Conservation (phyloP, 2,797 vertebrate genomes). For the Hydrophis major region DNA sequence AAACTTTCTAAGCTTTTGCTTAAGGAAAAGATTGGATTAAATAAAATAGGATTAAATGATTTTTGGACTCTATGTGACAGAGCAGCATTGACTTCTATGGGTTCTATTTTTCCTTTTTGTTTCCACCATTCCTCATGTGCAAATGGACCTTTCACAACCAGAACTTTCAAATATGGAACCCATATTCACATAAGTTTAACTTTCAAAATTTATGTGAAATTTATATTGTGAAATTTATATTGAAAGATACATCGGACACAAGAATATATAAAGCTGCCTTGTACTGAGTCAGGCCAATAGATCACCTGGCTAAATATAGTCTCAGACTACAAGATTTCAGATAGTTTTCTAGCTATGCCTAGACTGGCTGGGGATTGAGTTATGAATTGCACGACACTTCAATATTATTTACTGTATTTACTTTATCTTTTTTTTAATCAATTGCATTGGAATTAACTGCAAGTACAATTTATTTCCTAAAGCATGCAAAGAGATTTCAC, state of each 20-base stretch:
- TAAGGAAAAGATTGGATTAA: not conserved
- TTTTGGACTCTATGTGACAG: not conserved
- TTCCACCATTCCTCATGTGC: not conserved
- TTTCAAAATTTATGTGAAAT: not conserved
- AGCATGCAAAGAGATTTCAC: not conserved
- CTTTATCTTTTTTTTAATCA: not conserved
- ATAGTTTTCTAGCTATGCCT: not conserved
- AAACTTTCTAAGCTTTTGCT: not conserved
- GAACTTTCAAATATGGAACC: not conserved
- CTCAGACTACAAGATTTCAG: not conserved
- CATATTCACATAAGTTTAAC: not conserved
- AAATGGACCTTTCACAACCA: not conserved
- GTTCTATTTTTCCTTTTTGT: not conserved
- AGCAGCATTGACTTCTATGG: not conserved
- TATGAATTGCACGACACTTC: not conserved
- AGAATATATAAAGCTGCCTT: not conserved
- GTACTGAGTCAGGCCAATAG: not conserved
- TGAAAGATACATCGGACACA: not conserved
- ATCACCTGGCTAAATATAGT: not conserved
- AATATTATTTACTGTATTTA: not conserved
- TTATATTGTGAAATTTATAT: not conserved
- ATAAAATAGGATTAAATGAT: constrained; percentile 11
- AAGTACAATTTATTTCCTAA: not conserved
- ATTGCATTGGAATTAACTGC: not conserved
- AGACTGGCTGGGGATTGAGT: not conserved